phyloP scores from a whole-genome alignment of 2,888 invertebrate genomes.

The Cantharis nigra region DNA sequence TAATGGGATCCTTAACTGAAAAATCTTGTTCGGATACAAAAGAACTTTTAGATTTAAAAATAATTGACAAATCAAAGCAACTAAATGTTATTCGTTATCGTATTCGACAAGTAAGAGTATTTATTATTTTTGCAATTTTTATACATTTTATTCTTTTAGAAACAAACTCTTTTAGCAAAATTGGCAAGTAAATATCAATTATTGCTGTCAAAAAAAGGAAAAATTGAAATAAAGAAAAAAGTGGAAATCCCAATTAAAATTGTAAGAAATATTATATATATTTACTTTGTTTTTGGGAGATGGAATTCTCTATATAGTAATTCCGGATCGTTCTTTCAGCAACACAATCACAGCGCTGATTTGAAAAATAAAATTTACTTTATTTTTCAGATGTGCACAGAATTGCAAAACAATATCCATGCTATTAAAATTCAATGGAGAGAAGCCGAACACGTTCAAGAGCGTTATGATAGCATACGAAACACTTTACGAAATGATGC shows the following conservation, averaged over 20 bases:
- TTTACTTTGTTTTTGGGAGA: not conserved
- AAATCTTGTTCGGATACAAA: constrained; percentile 59
- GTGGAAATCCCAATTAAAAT: constrained; percentile 66
- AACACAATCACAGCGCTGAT: not conserved
- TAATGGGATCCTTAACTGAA: constrained; percentile 56
- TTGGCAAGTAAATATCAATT: constrained; percentile 67
- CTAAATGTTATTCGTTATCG: constrained; percentile 74
- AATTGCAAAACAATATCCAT: constrained; percentile 81
- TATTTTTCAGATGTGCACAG: constrained; percentile 63
- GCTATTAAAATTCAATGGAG: constrained; percentile 80
- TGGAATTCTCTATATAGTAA: not conserved
- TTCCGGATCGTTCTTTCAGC: not conserved
- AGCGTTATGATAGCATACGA: constrained; percentile 75
- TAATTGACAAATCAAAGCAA: constrained; percentile 73
- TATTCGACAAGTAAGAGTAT: constrained; percentile 60
- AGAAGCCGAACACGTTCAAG: constrained; percentile 78
- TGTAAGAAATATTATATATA: constrained; percentile 54
- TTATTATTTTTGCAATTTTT: not conserved
- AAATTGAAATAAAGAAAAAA: constrained; percentile 52
- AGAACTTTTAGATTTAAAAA: constrained; percentile 68
- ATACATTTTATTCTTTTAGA: constrained; percentile 47
- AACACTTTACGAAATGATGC: constrained; percentile 71
- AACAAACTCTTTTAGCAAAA: constrained; percentile 62
- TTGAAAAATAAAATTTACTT: not conserved
- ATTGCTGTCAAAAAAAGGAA: constrained; percentile 64